Conservation (phyloP, 2,113 vertebrate genomes). For the Sorex fumeus region DNA sequence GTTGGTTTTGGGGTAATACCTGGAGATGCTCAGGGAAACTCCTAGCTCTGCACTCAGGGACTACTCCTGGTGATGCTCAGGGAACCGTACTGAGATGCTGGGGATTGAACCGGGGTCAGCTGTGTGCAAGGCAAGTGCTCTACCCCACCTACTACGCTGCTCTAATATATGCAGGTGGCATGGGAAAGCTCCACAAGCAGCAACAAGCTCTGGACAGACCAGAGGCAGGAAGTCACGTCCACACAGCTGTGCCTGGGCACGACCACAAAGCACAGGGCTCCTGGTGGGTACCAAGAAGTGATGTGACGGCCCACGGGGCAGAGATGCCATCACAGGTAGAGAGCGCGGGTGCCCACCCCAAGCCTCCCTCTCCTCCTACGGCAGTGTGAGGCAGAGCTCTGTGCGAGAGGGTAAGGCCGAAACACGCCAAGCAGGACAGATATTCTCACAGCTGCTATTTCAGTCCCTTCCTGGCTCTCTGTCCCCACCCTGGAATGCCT, state of each 20-base stretch:
- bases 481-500: background rate
- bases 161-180: background rate
- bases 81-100: no score
- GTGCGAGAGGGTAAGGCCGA: background rate
- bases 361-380: background rate
- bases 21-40: no score
- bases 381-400: background rate
- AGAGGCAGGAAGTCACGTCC: background rate
- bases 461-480: background rate
- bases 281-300: background rate
- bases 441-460: background rate
- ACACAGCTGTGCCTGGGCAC: background rate
- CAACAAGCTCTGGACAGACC: background rate
- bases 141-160: no score
- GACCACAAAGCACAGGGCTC: background rate
- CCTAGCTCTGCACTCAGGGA: no score
- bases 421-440: background rate
- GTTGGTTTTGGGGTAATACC: no score
- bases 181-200: background rate
- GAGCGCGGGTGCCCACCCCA: background rate
- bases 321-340: background rate
- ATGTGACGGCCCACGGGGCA: background rate
- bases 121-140: no score
- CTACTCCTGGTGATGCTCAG: no score
- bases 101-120: no score